phyloP scores from a whole-genome alignment of 2,797 vertebrate genomes.

The Nannoperca australis region DNA sequence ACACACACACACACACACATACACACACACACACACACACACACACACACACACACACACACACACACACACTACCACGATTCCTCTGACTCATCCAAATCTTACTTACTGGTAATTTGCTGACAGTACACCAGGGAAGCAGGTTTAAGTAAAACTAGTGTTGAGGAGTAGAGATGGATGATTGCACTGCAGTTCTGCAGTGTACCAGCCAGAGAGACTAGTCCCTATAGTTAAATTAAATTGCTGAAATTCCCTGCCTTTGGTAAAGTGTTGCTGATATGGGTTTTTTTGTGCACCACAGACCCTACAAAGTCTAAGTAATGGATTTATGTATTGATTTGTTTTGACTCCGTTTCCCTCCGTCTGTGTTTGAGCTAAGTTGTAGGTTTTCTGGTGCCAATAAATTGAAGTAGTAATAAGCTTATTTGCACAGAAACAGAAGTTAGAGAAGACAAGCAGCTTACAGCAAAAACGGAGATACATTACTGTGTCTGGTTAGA shows the following conservation, averaged over 20 bases:
- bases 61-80: slow-evolving; percentile 26
- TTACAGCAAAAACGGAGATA: neutral
- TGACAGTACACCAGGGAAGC: slow-evolving; percentile 68
- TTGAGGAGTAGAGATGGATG: slow-evolving; percentile 50
- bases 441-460: slow-evolving; percentile 4
- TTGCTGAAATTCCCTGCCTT: slow-evolving; percentile 35
- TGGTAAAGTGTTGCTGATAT: slow-evolving; percentile 48
- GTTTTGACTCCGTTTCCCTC: slow-evolving; percentile 26
- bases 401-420: slow-evolving; percentile 10
- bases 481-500: neutral
- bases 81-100: slow-evolving; percentile 65
- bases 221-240: slow-evolving; percentile 49
- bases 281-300: slow-evolving; percentile 18
- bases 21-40: slow-evolving; percentile 27
- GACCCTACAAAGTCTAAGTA: slow-evolving; percentile 15
- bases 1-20: slow-evolving; percentile 12
- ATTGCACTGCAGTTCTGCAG: slow-evolving; percentile 48
- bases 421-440: slow-evolving; percentile 16
- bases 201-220: slow-evolving; percentile 23
- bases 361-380: slow-evolving; percentile 15
- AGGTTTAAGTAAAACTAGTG: slow-evolving; percentile 70
- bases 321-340: slow-evolving; percentile 52
- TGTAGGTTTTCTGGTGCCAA: slow-evolving; percentile 17
- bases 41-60: slow-evolving; percentile 30
- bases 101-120: slow-evolving; percentile 64